Evolutionary conservation across 2,888 invertebrate genomes (phyloP).

Genomic region (Acrobasis suavella): DNA sequence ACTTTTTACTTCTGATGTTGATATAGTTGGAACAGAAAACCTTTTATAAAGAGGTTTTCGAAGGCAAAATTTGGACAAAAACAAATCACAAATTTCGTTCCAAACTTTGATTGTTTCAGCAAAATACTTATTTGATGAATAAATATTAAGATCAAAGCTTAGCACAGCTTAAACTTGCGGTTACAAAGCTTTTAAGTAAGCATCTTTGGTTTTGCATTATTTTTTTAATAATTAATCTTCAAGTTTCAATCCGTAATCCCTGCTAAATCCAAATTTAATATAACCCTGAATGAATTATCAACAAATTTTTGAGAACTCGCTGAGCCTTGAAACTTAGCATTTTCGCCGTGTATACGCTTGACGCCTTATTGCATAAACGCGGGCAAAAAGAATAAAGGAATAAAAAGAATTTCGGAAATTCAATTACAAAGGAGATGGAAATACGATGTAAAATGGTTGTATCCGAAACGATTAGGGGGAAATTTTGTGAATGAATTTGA

Average conservation of each 20-base stretch:
- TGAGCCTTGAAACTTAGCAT: conserved; percentile 18
- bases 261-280: conserved; percentile 11
- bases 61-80: too few species aligned
- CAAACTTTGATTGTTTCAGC: too few species aligned
- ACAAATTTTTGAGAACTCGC: conserved; percentile 17
- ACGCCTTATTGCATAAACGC: conserved; percentile 15
- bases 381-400: conserved; percentile 15
- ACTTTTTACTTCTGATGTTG: too few species aligned
- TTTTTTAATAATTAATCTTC: background rate
- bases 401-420: conserved; percentile 19
- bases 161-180: background rate
- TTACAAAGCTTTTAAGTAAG: background rate
- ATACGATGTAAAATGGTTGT: conserved; percentile 13
- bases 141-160: background rate
- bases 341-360: conserved; percentile 8
- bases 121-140: too few species aligned
- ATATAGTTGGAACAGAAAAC: too few species aligned
- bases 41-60: too few species aligned
- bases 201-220: background rate
- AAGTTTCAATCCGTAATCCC: background rate
- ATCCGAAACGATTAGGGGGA: background rate
- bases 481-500: background rate
- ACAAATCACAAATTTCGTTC: too few species aligned
- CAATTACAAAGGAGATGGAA: conserved; percentile 17
- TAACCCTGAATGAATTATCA: conserved; percentile 16